Base-by-base conservation (phyloP, 2,113 vertebrate genomes). In the Hypocryptadius cinnamomeus region DNA sequence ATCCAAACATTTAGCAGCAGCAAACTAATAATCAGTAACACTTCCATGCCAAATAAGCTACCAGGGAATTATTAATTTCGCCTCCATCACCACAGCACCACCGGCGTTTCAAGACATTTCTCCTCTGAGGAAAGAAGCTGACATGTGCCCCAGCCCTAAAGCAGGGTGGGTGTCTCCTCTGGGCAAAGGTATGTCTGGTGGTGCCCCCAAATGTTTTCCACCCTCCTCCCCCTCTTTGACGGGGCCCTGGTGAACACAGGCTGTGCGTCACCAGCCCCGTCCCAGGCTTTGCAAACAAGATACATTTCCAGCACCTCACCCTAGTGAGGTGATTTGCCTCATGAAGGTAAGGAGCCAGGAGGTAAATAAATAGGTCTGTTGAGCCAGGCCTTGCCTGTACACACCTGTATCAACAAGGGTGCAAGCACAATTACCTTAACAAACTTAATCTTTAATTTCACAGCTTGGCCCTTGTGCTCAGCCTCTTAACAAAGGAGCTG, bases 361-460 rank as follows among this genome's bases (percentile, higher is more conserved):
- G 66, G 90, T 91, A 95, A 96, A 95, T 54, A 95, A 94, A 89
- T 87, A 93, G 87, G 54, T 87, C 89, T 31, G 37, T 79, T 8
- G 21, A 93, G 94, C 85, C 84, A 74, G 92, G 89, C 90, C 87
- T 76, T 61, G 85, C 71, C 85, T 56, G 68, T 87, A 89, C 96
- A 97, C 97, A 98, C 97, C 97, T 98, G 97, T 97, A 97, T 97
- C 97, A 97, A 97, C 97, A 98, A 96, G 97, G 97, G 97, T 95
- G 95, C 93, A 73, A 96, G 91, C 82, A 74, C 96, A 95, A 97
- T 98, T 97, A 96, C 97, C 98, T 98, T 98, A 98, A 98, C 97
- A 97, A 98, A 98, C 97, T 97, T 98, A 98, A 97, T 98, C 97
- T 98, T 98, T 98, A 97, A 98, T 98, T 98, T 98, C 97, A 96